Evolutionary conservation across 2,888 invertebrate species (phyloP), one percentile per base, ranked within the genome.

Genomic region (Trileptium ribeirensis): DNA sequence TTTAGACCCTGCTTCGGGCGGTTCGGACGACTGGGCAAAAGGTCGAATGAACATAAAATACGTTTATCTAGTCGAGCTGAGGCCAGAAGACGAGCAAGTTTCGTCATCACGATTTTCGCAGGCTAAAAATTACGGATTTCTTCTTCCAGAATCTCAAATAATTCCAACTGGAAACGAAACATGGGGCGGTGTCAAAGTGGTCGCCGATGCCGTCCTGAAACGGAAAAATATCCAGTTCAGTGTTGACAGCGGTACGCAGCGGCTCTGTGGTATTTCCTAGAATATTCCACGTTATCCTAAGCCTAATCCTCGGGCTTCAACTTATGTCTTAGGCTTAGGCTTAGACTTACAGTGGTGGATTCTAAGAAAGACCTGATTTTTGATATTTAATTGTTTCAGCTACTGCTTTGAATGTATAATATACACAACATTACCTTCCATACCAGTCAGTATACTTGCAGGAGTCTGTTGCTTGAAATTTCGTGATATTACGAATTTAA

Each of bases 21-120:
- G 88, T 1, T 87, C 87, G 0, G 88, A 88, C 80, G 88, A 88
- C 82, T 88, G 88, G 88, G 88, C 88, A 29, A 88, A 88, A 80
- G 87, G 86, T 8, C 85, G 84, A 79, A 87, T 86, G 15, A 84
- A 84, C 33, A 83, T 86, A 67, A 88, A 88, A 82, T 88, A 85
- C 81, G 87, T 87, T 3, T 88, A 87, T 78, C 81, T 88, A 70
- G 80, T 88, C 19, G 88, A 88, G 82, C 81, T 88, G 79, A 81
- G 88, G 79, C 88, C 88, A 1, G 82, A 82, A 24, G 82, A 82
- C 40, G 3, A 64, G 34, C 37, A 74, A 78, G 1, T 0, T 67
- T 70, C 19, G 31, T 1, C n/a, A 36, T 3, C 67, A 3, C 39
- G 74, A 2, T 24, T 39, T 8, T 3, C 64, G 3, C 29, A 3